Conservation (phyloP, 2,113 vertebrate genomes). For the Pelvicachromis taeniatus region DNA sequence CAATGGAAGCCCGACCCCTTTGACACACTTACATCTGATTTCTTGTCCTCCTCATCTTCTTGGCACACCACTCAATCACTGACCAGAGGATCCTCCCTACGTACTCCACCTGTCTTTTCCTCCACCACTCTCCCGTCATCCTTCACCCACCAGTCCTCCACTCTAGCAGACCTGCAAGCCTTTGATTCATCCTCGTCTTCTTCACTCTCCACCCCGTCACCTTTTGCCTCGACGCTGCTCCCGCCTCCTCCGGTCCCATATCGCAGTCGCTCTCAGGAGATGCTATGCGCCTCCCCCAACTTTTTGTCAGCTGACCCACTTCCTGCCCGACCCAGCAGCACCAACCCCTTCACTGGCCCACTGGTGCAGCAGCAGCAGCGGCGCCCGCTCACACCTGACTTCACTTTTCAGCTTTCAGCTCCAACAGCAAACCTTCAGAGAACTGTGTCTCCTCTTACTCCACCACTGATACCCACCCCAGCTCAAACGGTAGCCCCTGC, state of each 20-base stretch:
- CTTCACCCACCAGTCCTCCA: constrained; percentile 67
- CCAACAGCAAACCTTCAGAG: constrained; percentile 39
- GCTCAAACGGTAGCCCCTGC: neutral
- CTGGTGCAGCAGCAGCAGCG: constrained; percentile 31
- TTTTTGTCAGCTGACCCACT: constrained; percentile 63
- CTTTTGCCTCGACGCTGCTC: constrained; percentile 62
- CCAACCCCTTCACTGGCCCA: constrained; percentile 81
- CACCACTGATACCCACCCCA: constrained; percentile 52
- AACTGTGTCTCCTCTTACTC: constrained; percentile 35
- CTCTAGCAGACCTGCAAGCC: constrained; percentile 59
- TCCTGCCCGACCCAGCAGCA: constrained; percentile 66
- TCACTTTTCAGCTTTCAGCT: constrained; percentile 45
- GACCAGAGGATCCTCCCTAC: constrained; percentile 62
- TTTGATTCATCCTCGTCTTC: constrained; percentile 48
- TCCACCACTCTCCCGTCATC: constrained; percentile 63
- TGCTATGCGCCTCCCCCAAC: constrained; percentile 70
- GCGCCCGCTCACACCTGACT: constrained; percentile 57
- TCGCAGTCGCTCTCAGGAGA: constrained; percentile 79
- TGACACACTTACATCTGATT: constrained; percentile 76
- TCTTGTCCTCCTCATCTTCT: constrained; percentile 64
- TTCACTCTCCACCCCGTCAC: constrained; percentile 28
- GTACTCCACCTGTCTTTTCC: constrained; percentile 39
- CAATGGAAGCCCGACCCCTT: constrained; percentile 81
- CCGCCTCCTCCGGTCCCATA: constrained; percentile 74
- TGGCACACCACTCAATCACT: constrained; percentile 76